Conservation (phyloP, 1,140 invertebrate genomes). For the Myzus persicae region DNA sequence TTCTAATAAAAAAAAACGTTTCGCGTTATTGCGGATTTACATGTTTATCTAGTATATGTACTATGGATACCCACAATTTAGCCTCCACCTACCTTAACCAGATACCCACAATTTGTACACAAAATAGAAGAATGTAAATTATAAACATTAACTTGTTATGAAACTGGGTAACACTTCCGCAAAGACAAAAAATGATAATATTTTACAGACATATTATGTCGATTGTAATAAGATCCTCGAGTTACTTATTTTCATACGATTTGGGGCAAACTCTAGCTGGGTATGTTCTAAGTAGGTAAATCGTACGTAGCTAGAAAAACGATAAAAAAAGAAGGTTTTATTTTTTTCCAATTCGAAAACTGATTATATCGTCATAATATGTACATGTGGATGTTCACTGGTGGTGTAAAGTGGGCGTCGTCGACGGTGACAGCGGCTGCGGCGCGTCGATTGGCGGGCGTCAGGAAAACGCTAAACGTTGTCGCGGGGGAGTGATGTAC, state of each 20-base stretch:
- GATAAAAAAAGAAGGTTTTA: background rate
- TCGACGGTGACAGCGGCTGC: background rate
- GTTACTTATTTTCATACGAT: background rate
- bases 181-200: too few species aligned
- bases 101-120: too few species aligned
- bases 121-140: too few species aligned
- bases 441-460: background rate
- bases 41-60: too few species aligned
- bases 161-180: too few species aligned
- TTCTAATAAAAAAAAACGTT: too few species aligned
- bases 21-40: too few species aligned
- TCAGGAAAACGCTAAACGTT: background rate
- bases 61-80: too few species aligned
- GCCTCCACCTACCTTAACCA: too few species aligned
- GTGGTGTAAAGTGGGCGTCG: conserved; percentile 9
- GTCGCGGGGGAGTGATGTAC: background rate
- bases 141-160: too few species aligned
- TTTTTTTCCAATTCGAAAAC: background rate
- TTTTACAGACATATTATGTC: background rate
- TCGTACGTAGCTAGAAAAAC: background rate
- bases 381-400: background rate
- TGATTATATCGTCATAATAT: background rate
- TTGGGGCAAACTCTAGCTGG: background rate
- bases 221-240: background rate
- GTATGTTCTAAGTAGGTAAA: too few species aligned